phyloP scores from a whole-genome alignment of 2,797 vertebrate species.

The Poliocrania exsul region DNA sequence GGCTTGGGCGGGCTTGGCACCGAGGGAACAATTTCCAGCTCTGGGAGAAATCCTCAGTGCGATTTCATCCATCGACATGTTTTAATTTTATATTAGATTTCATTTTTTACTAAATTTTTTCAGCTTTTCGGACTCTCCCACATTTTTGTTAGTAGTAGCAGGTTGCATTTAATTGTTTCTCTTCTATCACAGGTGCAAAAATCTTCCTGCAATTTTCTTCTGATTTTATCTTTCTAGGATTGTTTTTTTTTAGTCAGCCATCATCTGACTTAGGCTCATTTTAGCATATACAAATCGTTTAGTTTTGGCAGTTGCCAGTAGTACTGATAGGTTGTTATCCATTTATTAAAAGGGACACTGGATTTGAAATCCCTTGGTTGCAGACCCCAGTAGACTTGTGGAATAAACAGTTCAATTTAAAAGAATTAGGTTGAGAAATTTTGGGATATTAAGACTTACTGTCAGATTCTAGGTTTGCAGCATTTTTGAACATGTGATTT shows the following conservation, averaged over 20 bases:
- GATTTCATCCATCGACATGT: too few species aligned
- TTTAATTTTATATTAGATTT: background rate
- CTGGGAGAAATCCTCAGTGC: too few species aligned
- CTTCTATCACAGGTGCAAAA: background rate
- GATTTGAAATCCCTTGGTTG: background rate
- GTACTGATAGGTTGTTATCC: background rate
- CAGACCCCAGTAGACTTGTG: background rate
- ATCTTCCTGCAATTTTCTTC: background rate
- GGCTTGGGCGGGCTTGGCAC: too few species aligned
- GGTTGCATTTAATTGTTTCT: background rate
- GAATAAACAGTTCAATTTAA: background rate
- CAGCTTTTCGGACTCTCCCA: background rate
- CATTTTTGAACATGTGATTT: background rate
- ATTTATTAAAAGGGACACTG: background rate
- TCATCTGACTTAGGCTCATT: background rate
- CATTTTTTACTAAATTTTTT: background rate
- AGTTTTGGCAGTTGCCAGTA: background rate
- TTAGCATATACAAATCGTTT: background rate
- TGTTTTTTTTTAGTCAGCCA: background rate
- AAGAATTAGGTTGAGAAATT: background rate
- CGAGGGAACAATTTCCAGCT: too few species aligned
- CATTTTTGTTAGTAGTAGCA: background rate
- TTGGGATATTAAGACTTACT: background rate
- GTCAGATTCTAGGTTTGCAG: background rate
- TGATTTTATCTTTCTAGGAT: background rate